Percentiles rank a stretch among this genome's conserved stretches.
Evolutionary conservation across 2,888 invertebrate genomes (phyloP).

Genomic region (Tyria jacobaeae): DNA sequence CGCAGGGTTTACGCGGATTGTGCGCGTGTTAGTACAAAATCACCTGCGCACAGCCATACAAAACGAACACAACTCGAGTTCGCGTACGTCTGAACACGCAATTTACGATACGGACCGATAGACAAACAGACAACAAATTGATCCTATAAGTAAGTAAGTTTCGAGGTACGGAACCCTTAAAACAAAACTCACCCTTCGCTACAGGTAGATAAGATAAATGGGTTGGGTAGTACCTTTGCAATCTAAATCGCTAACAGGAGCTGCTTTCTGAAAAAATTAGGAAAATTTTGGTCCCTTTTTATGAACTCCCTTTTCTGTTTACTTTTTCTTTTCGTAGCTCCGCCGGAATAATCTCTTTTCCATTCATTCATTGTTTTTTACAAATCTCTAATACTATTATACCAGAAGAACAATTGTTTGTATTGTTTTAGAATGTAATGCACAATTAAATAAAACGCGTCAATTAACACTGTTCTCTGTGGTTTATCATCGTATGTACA

Average conservation of each 20-base stretch:
- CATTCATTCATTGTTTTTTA: conserved; percentile 34
- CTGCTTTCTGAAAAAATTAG: conserved; percentile 34
- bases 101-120: too few species aligned
- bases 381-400: conserved; percentile 27
- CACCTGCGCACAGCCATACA: too few species aligned
- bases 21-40: too few species aligned
- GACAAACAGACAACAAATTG: too few species aligned
- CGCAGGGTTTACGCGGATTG: too few species aligned
- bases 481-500: conserved; percentile 24
- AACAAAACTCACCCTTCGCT: too few species aligned
- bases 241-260: conserved; percentile 16
- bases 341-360: conserved; percentile 37
- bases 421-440: conserved; percentile 32
- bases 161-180: too few species aligned
- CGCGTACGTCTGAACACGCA: too few species aligned
- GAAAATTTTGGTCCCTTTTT: conserved; percentile 39
- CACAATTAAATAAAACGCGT: conserved; percentile 27
- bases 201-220: too few species aligned
- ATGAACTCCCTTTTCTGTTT: conserved; percentile 40
- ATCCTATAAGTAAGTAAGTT: too few species aligned
- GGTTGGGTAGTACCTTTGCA: not conserved
- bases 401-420: conserved; percentile 23
- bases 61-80: too few species aligned
- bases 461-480: conserved; percentile 27
- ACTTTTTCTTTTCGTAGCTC: conserved; percentile 39